These are phyloP conservation scores for Sinocyclocheilus grahami DNA, from an alignment of 2,113 vertebrate genomes.

Conservation along the genomic window DNA sequence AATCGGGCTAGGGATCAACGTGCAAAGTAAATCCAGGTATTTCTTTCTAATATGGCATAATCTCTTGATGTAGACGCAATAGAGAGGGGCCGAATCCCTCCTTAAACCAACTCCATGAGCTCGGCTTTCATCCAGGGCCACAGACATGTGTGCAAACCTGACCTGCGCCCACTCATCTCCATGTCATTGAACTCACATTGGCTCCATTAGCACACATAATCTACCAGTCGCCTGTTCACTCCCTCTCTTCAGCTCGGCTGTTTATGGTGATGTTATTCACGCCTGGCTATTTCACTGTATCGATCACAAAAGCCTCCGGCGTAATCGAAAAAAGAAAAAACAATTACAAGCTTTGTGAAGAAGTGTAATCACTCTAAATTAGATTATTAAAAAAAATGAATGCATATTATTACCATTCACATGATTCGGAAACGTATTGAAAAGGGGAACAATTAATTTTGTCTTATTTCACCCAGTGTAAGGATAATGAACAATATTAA, in stretches of 20 bases:
- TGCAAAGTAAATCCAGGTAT: slow-evolving; percentile 36
- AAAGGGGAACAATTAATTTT: slow-evolving; percentile 19
- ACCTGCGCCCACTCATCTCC: slow-evolving; percentile 52
- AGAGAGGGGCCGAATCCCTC: neutral
- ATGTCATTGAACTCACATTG: slow-evolving; percentile 87
- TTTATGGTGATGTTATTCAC: slow-evolving; percentile 83
- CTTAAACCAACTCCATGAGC: slow-evolving; percentile 18
- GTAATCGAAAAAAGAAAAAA: slow-evolving; percentile 90
- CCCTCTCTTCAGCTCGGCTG: slow-evolving; percentile 79
- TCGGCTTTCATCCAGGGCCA: neutral
- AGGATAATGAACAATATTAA: slow-evolving; percentile 31
- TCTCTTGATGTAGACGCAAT: neutral
- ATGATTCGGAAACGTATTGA: slow-evolving; percentile 17
- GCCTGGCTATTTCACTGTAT: slow-evolving; percentile 79
- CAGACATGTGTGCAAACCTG: neutral
- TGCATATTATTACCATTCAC: slow-evolving; percentile 17
- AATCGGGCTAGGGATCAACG: slow-evolving; percentile 2
- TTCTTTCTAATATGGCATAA: slow-evolving; percentile 18
- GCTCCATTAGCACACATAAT: slow-evolving; percentile 83
- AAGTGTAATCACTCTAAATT: slow-evolving; percentile 83
- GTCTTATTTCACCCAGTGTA: slow-evolving; percentile 5
- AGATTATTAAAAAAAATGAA: slow-evolving; percentile 75
- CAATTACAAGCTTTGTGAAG: slow-evolving; percentile 83
- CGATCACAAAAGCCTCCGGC: slow-evolving; percentile 81
- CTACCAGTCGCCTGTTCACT: slow-evolving; percentile 71